phyloP scores from a whole-genome alignment of 2,888 invertebrate genomes.

The Stomorhina lunata region DNA sequence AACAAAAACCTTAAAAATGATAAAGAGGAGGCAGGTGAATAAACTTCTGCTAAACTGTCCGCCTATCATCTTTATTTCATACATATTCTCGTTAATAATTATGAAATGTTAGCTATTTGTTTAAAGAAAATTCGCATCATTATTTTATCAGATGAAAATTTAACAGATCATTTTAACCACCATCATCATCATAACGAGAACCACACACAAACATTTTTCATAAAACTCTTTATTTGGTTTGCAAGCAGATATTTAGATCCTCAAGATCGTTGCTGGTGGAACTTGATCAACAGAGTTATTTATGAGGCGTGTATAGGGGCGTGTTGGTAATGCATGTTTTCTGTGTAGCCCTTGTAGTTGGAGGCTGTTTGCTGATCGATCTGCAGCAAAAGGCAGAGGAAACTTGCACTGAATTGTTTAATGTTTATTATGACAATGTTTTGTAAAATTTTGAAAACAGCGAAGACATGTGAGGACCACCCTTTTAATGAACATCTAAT shows the following conservation, averaged over 20 bases:
- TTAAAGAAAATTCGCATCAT: slow-evolving; percentile 67
- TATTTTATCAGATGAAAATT: slow-evolving; percentile 59
- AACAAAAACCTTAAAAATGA: neutral
- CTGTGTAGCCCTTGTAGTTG: slow-evolving; percentile 53
- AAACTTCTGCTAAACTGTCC: slow-evolving; percentile 77
- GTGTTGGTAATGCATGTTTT: slow-evolving; percentile 68
- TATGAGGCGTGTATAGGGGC: slow-evolving; percentile 77
- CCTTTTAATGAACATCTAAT: slow-evolving; percentile 80
- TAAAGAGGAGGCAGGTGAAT: slow-evolving; percentile 74
- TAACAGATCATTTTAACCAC: slow-evolving; percentile 46
- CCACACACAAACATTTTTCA: slow-evolving; percentile 17
- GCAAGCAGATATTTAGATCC: neutral
- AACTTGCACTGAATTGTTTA: slow-evolving; percentile 38
- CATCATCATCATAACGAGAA: slow-evolving; percentile 1
- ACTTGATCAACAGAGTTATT: slow-evolving; percentile 69
- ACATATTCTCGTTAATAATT: slow-evolving; percentile 73
- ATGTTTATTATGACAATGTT: slow-evolving; percentile 61
- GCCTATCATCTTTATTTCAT: slow-evolving; percentile 71
- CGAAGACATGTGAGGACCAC: slow-evolving; percentile 79
- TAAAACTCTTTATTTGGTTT: slow-evolving; percentile 34
- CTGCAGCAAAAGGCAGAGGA: slow-evolving; percentile 54
- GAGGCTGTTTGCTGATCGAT: slow-evolving; percentile 74
- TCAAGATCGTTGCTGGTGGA: neutral
- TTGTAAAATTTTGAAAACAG: slow-evolving; percentile 66
- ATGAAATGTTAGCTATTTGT: slow-evolving; percentile 76